Evolutionary conservation across 2,797 vertebrate species (phyloP).

Genomic region (Alosa sapidissima): DNA sequence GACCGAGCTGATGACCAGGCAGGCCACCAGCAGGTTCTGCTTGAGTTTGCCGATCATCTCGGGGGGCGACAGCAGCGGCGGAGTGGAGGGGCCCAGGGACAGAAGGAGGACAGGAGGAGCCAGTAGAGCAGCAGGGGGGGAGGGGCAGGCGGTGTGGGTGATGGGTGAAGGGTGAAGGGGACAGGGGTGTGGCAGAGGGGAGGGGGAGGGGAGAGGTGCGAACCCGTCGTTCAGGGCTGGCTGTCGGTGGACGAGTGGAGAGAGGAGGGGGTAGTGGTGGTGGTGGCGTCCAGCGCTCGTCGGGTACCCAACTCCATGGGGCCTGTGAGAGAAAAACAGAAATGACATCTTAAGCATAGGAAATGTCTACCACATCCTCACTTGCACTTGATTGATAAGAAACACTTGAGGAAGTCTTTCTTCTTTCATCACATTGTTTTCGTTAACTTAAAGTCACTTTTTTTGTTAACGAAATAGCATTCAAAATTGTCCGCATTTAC

Average conservation of each 20-base stretch:
- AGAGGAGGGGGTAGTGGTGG: constrained; percentile 66
- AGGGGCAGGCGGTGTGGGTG: background rate
- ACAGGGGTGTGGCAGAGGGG: constrained; percentile 28
- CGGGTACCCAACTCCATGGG: constrained; percentile 74
- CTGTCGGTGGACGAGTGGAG: constrained; percentile 58
- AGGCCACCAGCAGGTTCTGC: constrained; percentile 92
- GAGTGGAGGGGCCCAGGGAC: constrained; percentile 1
- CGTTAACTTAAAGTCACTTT: background rate
- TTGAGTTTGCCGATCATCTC: constrained; percentile 93
- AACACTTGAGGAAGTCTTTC: background rate
- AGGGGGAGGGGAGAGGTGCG: constrained; percentile 36
- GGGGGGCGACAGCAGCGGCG: background rate
- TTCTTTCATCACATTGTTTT: too few relatives aligned
- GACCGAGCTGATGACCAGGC: constrained; percentile 91
- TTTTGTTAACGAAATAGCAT: background rate
- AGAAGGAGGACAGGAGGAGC: constrained; percentile 27
- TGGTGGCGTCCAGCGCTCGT: constrained; percentile 64
- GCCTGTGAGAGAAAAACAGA: constrained; percentile 61
- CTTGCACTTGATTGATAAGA: background rate
- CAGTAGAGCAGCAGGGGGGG: constrained; percentile 41
- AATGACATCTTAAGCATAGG: background rate
- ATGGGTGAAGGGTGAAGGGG: constrained; percentile 6
- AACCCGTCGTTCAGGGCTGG: constrained; percentile 65
- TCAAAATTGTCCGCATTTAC: background rate
- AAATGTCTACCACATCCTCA: background rate